A percentile compares a stretch with the other conserved stretches of the same genome.
Conservation (phyloP, 2,888 invertebrate species). For the Dryocosmus kuriphilus region DNA sequence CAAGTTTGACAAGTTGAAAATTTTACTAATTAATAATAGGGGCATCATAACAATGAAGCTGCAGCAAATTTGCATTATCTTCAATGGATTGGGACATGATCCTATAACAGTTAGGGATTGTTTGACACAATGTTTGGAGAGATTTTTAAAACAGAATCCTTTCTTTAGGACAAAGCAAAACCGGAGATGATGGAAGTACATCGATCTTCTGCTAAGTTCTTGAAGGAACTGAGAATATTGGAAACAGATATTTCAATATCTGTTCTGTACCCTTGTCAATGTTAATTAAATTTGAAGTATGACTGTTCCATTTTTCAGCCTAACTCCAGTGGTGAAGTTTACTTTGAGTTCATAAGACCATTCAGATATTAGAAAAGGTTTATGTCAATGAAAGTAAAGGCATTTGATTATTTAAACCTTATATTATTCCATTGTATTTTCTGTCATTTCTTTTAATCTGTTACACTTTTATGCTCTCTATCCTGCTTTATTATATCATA, state of each 20-base stretch:
- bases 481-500: too few relatives aligned
- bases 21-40: background rate
- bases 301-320: constrained; percentile 16
- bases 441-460: too few relatives aligned
- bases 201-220: constrained; percentile 8
- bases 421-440: background rate
- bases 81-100: background rate
- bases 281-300: constrained; percentile 21
- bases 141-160: background rate
- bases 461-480: too few relatives aligned
- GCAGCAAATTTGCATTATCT: background rate
- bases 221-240: constrained; percentile 12
- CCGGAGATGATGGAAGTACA: background rate
- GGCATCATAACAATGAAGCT: background rate
- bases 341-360: background rate
- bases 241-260: constrained; percentile 37
- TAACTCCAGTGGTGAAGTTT: constrained; percentile 4
- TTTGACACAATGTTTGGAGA: background rate
- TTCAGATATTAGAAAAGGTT: background rate
- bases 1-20: background rate
- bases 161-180: background rate
- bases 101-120: background rate
- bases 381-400: too few relatives aligned
- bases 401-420: background rate
- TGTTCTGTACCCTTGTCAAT: constrained; percentile 23